Evolutionary conservation across 2,113 vertebrate species (phyloP).

Genomic region (Oxygymnocypris stewartii): DNA sequence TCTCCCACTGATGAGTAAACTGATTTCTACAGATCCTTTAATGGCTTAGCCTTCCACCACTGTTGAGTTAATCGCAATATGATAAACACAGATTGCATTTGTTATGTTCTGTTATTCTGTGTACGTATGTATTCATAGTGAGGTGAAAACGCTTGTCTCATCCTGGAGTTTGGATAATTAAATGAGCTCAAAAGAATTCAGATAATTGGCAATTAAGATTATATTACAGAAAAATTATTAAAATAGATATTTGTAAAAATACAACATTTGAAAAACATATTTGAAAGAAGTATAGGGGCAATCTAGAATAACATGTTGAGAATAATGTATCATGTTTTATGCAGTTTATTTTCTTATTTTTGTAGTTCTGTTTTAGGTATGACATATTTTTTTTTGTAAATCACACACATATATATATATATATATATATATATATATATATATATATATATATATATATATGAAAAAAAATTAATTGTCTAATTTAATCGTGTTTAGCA

Average conservation of each 20-base stretch:
- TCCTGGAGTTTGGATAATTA: neutral
- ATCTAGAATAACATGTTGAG: neutral
- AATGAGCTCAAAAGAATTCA: neutral
- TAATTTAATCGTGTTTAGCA: neutral
- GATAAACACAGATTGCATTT: slow-evolving; percentile 1
- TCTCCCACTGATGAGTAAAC: neutral
- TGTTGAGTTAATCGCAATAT: neutral
- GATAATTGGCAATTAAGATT: neutral
- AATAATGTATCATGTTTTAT: neutral
- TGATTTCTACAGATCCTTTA: neutral
- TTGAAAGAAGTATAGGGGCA: neutral
- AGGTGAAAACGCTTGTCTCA: neutral
- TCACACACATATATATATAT: neutral
- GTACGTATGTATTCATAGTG: neutral
- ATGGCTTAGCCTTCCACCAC: neutral
- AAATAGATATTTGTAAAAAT: neutral
- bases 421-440: too few species aligned
- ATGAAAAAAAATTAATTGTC: neutral
- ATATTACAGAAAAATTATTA: neutral
- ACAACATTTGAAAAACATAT: neutral
- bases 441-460: neutral
- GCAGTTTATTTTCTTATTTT: neutral
- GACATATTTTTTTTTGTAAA: neutral
- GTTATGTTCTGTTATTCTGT: neutral
- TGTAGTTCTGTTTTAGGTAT: neutral